These are phyloP conservation scores for Cairina moschata DNA, from an alignment of 2,113 vertebrate genomes.

Conservation along the genomic window DNA sequence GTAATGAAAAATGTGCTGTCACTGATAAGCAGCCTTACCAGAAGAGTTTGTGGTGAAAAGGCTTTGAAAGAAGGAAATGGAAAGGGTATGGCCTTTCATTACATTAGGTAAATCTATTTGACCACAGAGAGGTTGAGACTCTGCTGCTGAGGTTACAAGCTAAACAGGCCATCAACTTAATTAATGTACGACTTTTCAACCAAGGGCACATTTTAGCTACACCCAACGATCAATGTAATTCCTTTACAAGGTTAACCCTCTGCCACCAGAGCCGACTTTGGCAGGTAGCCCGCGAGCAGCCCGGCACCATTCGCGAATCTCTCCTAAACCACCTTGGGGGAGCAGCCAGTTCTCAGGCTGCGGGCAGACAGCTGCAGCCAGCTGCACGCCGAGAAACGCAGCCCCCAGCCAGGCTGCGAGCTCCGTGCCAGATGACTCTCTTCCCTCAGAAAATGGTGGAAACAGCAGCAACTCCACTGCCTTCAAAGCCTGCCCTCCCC, in stretches of 20 bases:
- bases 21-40: slow-evolving; percentile 60
- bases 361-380: slow-evolving; percentile 77
- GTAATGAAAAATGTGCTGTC: slow-evolving; percentile 62
- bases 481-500: not conserved
- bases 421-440: not conserved
- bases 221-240: not conserved
- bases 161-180: slow-evolving; percentile 36
- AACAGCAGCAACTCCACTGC: not conserved
- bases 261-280: slow-evolving; percentile 6
- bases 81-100: slow-evolving; percentile 47
- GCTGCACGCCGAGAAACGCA: slow-evolving; percentile 51
- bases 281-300: not conserved
- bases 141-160: slow-evolving; percentile 38
- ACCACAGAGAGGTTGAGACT: slow-evolving; percentile 34
- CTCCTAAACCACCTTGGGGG: slow-evolving; percentile 60
- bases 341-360: slow-evolving; percentile 71
- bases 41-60: slow-evolving; percentile 43
- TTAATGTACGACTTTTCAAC: slow-evolving; percentile 26
- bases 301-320: slow-evolving; percentile 27
- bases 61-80: slow-evolving; percentile 67
- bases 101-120: slow-evolving; percentile 60
- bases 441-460: not conserved
- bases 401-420: slow-evolving; percentile 5
- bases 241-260: not conserved
- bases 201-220: slow-evolving; percentile 12